A percentile compares a stretch with the other conserved stretches of the same genome.
phyloP scores from a whole-genome alignment of 2,797 vertebrate genomes.

The Enteromius afrohamiltoni region DNA sequence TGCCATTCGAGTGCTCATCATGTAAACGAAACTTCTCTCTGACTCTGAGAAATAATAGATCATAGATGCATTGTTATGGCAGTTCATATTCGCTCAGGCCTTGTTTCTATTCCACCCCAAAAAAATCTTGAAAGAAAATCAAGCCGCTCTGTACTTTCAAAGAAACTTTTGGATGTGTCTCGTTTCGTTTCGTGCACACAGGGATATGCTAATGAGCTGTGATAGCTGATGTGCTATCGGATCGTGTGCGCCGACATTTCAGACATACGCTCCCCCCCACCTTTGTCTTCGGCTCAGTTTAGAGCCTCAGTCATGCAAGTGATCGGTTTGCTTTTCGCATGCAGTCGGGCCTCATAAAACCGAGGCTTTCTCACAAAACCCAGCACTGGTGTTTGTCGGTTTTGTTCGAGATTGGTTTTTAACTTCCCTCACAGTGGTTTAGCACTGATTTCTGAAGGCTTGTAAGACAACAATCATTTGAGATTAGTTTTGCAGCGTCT shows the following conservation, averaged over 20 bases:
- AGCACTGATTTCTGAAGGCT: background rate
- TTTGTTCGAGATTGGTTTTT: slow-evolving; percentile 17
- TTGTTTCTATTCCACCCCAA: background rate
- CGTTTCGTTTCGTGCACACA: slow-evolving; percentile 24
- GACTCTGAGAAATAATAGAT: slow-evolving; percentile 38
- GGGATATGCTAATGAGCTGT: slow-evolving; percentile 28
- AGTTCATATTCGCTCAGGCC: background rate
- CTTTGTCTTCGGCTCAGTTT: slow-evolving; percentile 23
- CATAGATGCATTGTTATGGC: slow-evolving; percentile 35
- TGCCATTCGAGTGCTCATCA: background rate
- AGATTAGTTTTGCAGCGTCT: background rate
- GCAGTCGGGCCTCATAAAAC: slow-evolving; percentile 7
- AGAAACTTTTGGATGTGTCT: slow-evolving; percentile 37
- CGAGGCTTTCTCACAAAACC: background rate
- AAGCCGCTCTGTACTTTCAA: slow-evolving; percentile 23
- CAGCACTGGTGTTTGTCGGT: slow-evolving; percentile 5
- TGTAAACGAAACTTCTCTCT: slow-evolving; percentile 35
- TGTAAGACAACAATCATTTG: background rate
- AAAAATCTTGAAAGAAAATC: slow-evolving; percentile 41
- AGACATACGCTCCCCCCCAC: slow-evolving; percentile 1
- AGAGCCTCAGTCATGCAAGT: slow-evolving; percentile 29
- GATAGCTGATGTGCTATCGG: slow-evolving; percentile 22
- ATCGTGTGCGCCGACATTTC: background rate
- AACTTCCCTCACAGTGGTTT: slow-evolving; percentile 1
- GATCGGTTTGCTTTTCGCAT: slow-evolving; percentile 29